Evolutionary conservation across 2,797 vertebrate genomes (phyloP).

Genomic region (Meda fulgida): DNA sequence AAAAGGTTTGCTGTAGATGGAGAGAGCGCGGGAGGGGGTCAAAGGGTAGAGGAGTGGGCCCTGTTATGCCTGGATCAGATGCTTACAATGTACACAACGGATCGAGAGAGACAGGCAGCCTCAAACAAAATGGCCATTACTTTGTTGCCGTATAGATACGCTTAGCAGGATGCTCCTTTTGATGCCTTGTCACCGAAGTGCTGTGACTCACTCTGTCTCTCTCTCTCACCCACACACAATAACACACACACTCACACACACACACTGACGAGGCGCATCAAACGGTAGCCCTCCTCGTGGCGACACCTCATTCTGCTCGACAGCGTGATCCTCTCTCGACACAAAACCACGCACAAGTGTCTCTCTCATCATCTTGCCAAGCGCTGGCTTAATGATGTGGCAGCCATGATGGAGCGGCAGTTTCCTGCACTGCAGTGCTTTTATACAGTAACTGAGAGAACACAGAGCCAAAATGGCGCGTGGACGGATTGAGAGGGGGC

Average conservation of each 20-base stretch:
- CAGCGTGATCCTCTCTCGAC: constrained; percentile 42
- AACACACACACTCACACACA: constrained; percentile 2
- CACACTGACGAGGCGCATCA: constrained; percentile 25
- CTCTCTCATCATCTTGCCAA: constrained; percentile 56
- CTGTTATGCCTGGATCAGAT: constrained; percentile 44
- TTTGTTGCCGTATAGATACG: constrained; percentile 27
- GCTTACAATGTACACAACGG: constrained; percentile 40
- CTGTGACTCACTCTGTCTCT: constrained; percentile 28
- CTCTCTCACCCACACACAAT: constrained; percentile 12
- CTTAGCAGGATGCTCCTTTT: constrained; percentile 30
- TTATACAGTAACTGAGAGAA: constrained; percentile 35
- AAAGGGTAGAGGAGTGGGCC: constrained; percentile 43
- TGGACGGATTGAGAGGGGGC: constrained; percentile 41
- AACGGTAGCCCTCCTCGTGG: constrained; percentile 35
- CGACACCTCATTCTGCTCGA: constrained; percentile 41
- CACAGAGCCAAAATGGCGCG: constrained; percentile 48
- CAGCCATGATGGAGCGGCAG: constrained; percentile 59
- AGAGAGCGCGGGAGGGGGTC: constrained; percentile 53
- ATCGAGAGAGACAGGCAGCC: constrained; percentile 45
- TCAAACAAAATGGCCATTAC: constrained; percentile 42
- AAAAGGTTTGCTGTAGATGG: constrained; percentile 38
- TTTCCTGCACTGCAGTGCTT: constrained; percentile 53
- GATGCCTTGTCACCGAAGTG: constrained; percentile 46
- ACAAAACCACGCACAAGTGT: constrained; percentile 53
- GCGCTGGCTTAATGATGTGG: constrained; percentile 58